Conservation (phyloP, 2,113 vertebrate species). For the Ictalurus furcatus region DNA sequence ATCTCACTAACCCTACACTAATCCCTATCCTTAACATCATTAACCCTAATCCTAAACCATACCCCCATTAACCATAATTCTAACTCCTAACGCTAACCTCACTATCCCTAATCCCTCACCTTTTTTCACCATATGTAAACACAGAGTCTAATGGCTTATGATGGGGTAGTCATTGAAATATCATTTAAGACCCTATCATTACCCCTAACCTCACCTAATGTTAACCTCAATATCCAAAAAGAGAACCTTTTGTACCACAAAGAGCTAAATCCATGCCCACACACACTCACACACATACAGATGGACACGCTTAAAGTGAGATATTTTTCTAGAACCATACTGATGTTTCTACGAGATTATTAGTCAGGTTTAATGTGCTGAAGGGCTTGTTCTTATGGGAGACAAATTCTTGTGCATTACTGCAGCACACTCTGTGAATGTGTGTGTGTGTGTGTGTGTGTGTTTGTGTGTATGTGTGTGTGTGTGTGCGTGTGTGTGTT, state of each 20-base stretch:
- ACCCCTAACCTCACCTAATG: neutral
- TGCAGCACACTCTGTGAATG: neutral
- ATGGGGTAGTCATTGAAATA: neutral
- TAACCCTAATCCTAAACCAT: neutral
- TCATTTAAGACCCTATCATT: neutral
- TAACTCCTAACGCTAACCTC: neutral
- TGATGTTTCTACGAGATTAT: neutral
- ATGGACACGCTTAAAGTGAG: neutral
- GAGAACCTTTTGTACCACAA: neutral
- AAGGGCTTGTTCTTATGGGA: constrained; percentile 2
- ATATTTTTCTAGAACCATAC: neutral
- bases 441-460: constrained; percentile 8
- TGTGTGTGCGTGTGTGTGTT: neutral
- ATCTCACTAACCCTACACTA: neutral
- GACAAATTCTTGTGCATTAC: constrained; percentile 19
- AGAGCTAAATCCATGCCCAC: neutral
- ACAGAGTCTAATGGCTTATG: neutral
- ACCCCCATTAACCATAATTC: neutral
- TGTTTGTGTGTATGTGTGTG: neutral
- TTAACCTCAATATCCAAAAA: neutral
- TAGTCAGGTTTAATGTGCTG: neutral
- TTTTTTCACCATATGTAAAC: neutral
- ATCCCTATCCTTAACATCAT: neutral
- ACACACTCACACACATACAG: neutral
- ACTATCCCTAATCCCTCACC: neutral